phyloP scores from a whole-genome alignment of 2,888 invertebrate genomes.

The Protodeltote pygarga region DNA sequence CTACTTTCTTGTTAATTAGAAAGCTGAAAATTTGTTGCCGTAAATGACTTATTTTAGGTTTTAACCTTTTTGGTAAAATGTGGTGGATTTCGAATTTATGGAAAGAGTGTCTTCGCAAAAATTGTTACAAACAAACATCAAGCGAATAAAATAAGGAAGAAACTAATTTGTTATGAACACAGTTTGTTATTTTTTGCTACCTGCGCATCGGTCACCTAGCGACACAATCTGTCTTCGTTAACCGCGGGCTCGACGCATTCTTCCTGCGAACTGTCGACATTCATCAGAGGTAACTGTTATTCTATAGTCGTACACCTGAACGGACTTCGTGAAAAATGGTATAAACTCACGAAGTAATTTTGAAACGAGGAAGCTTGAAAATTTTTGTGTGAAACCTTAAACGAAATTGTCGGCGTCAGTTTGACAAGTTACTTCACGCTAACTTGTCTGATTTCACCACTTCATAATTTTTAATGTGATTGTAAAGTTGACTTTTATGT shows the following conservation, averaged over 20 bases:
- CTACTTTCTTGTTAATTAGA: no score
- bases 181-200: conserved; percentile 58
- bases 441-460: no score
- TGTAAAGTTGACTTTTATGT: no score
- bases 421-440: not conserved
- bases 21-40: no score
- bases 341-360: conserved; percentile 52
- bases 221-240: conserved; percentile 75
- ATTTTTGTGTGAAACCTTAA: not conserved
- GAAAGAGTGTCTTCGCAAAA: no score
- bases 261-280: conserved; percentile 63
- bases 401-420: conserved; percentile 9
- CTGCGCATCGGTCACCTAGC: conserved; percentile 66
- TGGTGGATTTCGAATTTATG: no score
- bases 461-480: no score
- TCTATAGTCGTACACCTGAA: conserved; percentile 55
- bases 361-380: conserved; percentile 10
- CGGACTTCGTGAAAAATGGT: conserved; percentile 58
- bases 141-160: no score
- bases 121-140: no score
- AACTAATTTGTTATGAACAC: conserved; percentile 54
- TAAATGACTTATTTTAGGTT: no score
- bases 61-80: no score
- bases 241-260: conserved; percentile 55
- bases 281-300: conserved; percentile 66